phyloP scores from a whole-genome alignment of 92 coral and sea anemone species.

The Montipora capitata region DNA sequence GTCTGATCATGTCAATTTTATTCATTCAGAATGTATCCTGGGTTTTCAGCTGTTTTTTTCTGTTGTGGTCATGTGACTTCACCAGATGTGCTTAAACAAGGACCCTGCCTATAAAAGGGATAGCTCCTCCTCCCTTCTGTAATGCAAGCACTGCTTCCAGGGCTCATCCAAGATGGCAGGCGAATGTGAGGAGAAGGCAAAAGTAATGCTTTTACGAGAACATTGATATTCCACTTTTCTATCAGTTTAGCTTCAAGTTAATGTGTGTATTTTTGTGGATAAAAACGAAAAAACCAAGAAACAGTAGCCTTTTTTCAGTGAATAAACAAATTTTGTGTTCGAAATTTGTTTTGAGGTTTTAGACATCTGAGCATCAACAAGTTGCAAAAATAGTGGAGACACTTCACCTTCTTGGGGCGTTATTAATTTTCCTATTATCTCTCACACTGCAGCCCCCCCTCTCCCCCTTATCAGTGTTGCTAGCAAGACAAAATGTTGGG shows the following conservation, averaged over 20 bases:
- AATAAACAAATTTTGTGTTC: background rate
- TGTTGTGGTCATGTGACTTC: too few species aligned
- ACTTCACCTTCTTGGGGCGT: too few species aligned
- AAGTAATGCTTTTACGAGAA: background rate
- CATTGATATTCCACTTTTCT: background rate
- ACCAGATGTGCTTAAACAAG: slow-evolving; percentile 6
- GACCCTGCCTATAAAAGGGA: background rate
- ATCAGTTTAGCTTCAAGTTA: background rate
- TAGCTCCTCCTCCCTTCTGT: slow-evolving; percentile 1
- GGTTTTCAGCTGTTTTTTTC: too few species aligned
- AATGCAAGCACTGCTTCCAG: slow-evolving; percentile 26
- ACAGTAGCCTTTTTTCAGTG: background rate
- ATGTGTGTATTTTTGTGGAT: background rate
- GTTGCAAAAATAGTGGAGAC: too few species aligned
- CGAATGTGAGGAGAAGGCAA: slow-evolving; percentile 11
- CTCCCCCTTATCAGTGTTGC: too few species aligned
- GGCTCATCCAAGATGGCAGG: slow-evolving; percentile 52
- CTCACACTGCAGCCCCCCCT: too few species aligned
- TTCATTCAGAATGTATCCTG: too few species aligned
- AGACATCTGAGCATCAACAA: too few species aligned
- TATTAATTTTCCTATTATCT: too few species aligned
- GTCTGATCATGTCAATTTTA: too few species aligned
- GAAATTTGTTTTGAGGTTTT: too few species aligned
- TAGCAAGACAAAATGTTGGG: too few species aligned
- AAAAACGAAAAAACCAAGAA: background rate